These are phyloP conservation scores for Aspidoscelis tigris DNA, from an alignment of 2,113 vertebrate species.

Conservation along the genomic window DNA sequence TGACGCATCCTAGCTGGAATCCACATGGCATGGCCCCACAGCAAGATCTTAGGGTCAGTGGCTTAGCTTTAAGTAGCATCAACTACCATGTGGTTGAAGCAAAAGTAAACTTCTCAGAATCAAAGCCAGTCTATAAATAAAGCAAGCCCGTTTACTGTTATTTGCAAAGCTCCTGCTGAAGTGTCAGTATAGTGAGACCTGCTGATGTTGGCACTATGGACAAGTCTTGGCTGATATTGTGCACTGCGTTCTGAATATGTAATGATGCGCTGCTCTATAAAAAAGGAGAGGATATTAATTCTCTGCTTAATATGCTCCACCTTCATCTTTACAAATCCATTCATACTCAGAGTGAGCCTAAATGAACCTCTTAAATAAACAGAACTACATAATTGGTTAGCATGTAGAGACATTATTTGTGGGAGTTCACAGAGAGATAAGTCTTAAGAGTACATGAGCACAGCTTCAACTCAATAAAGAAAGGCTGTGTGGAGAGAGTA, in stretches of 20 bases:
- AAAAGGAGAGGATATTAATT: background rate
- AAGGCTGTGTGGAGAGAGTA: background rate
- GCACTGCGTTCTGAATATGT: background rate
- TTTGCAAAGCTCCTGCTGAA: background rate
- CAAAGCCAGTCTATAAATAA: background rate
- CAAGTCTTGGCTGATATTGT: background rate
- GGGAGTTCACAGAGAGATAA: background rate
- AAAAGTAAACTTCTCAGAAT: background rate
- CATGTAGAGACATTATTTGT: background rate
- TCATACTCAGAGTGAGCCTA: slow-evolving; percentile 10
- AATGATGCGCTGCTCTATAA: background rate
- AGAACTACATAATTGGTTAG: slow-evolving; percentile 6
- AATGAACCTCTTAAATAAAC: slow-evolving; percentile 35
- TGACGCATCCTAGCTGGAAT: background rate
- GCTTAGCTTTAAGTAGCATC: background rate
- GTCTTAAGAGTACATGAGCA: background rate
- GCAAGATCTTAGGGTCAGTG: background rate
- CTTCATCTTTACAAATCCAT: slow-evolving; percentile 33
- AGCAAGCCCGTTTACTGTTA: background rate
- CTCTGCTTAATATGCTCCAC: slow-evolving; percentile 3
- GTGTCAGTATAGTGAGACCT: background rate
- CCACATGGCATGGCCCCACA: background rate
- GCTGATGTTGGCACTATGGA: background rate
- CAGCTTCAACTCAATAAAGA: background rate
- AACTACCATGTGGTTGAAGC: background rate